Conservation (phyloP, 2,113 vertebrate genomes). For the Pomatorhinus ruficollis region DNA sequence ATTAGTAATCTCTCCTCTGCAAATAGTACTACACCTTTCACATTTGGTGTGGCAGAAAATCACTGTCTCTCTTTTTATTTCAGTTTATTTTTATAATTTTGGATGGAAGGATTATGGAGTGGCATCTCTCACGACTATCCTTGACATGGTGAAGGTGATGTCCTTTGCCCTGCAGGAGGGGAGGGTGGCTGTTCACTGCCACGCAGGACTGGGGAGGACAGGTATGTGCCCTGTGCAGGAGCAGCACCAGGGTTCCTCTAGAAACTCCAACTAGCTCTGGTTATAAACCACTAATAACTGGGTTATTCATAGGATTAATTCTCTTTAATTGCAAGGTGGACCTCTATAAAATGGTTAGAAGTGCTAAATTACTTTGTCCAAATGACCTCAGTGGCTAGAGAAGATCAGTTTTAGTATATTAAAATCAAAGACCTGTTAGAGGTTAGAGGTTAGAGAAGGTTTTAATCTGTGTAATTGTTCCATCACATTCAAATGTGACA, state of each 20-base stretch:
- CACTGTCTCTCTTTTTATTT: conserved; percentile 48
- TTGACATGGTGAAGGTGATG: conserved; percentile 99
- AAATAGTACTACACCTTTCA: neutral
- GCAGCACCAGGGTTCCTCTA: neutral
- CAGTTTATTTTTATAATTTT: conserved; percentile 99
- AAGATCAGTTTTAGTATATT: neutral
- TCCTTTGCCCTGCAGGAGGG: conserved; percentile 94
- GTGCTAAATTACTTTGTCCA: neutral
- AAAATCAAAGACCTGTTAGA: neutral
- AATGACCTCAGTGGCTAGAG: neutral
- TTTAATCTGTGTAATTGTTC: neutral
- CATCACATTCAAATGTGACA: neutral
- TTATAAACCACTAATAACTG: neutral
- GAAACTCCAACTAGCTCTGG: neutral
- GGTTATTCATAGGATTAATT: neutral
- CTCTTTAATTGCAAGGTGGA: neutral
- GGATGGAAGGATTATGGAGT: conserved; percentile 99
- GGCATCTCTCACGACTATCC: conserved; percentile 92
- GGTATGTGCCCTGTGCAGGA: conserved; percentile 66
- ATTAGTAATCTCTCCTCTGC: neutral
- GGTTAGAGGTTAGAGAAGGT: neutral
- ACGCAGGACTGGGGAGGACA: conserved; percentile 95
- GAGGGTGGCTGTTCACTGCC: conserved; percentile 93
- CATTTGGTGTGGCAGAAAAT: neutral
- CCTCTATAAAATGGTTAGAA: neutral